Conservation (phyloP, 1,140 invertebrate genomes). For the Heliconius himera region DNA sequence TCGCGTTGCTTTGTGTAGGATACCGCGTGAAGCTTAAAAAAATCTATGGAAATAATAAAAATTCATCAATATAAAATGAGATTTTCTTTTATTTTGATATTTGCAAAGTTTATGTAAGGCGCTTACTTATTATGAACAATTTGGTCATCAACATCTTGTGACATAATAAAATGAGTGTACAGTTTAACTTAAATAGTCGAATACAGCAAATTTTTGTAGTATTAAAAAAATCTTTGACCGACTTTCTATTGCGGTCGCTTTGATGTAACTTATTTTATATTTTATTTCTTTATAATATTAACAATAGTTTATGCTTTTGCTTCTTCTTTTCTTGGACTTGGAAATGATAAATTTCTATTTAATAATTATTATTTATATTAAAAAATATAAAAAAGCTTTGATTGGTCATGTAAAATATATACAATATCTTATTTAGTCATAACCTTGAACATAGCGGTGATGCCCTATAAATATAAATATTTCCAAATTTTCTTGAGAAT, state of each 20-base stretch:
- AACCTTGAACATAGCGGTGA: too few relatives aligned
- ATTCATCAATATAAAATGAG: background rate
- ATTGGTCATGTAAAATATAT: too few relatives aligned
- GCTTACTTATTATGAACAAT: background rate
- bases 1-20: too few relatives aligned
- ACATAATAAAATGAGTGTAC: conserved; percentile 13
- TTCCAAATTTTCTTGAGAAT: too few relatives aligned
- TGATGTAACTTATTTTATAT: conserved; percentile 29
- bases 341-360: background rate
- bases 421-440: too few relatives aligned
- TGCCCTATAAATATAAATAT: too few relatives aligned
- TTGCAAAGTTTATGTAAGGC: background rate
- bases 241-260: conserved; percentile 28
- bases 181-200: conserved; percentile 11
- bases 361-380: too few relatives aligned
- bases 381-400: background rate
- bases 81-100: background rate
- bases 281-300: conserved; percentile 21
- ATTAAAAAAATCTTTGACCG: conserved; percentile 22
- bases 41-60: too few relatives aligned
- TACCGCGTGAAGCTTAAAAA: too few relatives aligned
- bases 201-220: conserved; percentile 17
- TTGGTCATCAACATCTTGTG: background rate
- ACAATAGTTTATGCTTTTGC: background rate
- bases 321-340: background rate